Conservation (phyloP, 1,140 invertebrate genomes). For the Papilio glaucus region DNA sequence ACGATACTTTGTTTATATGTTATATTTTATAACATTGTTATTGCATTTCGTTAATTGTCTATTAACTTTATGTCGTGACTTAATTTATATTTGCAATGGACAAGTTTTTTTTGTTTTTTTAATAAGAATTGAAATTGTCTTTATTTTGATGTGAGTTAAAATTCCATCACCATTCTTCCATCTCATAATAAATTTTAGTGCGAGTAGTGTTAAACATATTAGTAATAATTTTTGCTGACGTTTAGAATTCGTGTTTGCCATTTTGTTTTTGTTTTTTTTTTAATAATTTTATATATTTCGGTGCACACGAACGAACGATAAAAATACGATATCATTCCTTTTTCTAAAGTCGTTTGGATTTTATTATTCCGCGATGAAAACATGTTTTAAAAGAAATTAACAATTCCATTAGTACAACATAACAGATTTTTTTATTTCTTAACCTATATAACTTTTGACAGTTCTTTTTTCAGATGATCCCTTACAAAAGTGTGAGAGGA, state of each 20-base stretch:
- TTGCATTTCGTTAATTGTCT: background rate
- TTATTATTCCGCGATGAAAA: background rate
- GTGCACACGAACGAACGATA: conserved; percentile 34
- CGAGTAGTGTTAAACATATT: background rate
- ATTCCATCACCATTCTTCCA: too few relatives aligned
- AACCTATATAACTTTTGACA: too few relatives aligned
- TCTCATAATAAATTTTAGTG: too few relatives aligned
- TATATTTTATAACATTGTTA: background rate
- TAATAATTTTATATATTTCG: conserved; percentile 4
- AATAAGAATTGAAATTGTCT: background rate
- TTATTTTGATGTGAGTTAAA: background rate
- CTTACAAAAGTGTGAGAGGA: too few relatives aligned
- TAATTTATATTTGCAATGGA: background rate
- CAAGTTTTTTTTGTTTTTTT: background rate
- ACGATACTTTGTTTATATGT: background rate
- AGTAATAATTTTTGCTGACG: background rate
- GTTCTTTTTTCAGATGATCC: too few relatives aligned
- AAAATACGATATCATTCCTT: conserved; percentile 35
- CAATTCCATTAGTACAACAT: background rate
- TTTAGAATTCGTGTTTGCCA: conserved; percentile 25
- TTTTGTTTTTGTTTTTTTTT: background rate
- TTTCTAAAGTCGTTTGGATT: background rate
- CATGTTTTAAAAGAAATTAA: background rate
- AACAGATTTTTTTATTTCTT: too few relatives aligned
- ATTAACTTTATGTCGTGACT: background rate